Evolutionary conservation across 2,113 vertebrate genomes (phyloP).

Genomic region (Ibidorhyncha struthersii): DNA sequence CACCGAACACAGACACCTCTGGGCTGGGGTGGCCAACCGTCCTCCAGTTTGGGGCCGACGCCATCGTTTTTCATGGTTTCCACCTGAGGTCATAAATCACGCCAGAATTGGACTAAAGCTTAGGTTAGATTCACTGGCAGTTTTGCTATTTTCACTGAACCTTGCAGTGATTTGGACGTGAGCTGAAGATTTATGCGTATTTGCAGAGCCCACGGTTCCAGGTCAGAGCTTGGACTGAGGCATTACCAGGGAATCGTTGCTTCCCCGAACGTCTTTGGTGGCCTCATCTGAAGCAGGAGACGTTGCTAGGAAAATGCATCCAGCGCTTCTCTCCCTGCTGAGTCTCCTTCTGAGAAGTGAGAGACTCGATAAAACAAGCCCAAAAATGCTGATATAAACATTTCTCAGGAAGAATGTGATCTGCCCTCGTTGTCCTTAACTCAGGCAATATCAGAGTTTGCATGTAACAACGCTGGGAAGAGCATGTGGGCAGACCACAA

Average conservation of each 20-base stretch:
- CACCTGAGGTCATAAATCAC: slow-evolving; percentile 60
- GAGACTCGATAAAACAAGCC: background rate
- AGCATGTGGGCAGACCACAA: background rate
- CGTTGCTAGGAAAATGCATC: background rate
- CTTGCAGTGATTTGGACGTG: slow-evolving; percentile 49
- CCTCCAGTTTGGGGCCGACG: background rate
- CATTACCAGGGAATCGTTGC: background rate
- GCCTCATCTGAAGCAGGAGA: background rate
- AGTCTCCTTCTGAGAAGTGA: background rate
- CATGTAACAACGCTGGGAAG: background rate
- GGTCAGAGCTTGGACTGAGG: slow-evolving; percentile 49
- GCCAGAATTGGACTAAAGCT: background rate
- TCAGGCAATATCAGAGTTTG: rapidly evolving
- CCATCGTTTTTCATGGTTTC: background rate
- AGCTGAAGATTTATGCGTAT: slow-evolving; percentile 60
- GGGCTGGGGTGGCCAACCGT: background rate
- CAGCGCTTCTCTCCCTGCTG: background rate
- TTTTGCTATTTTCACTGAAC: slow-evolving; percentile 53
- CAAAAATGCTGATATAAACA: background rate
- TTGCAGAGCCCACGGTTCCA: slow-evolving; percentile 58
- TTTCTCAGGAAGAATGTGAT: background rate
- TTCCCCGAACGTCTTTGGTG: slow-evolving; percentile 43
- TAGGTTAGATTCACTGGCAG: slow-evolving; percentile 14
- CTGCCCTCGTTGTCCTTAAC: background rate
- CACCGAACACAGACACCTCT: background rate